phyloP scores from a whole-genome alignment of 2,888 invertebrate genomes.

The Tetranychus piercei region DNA sequence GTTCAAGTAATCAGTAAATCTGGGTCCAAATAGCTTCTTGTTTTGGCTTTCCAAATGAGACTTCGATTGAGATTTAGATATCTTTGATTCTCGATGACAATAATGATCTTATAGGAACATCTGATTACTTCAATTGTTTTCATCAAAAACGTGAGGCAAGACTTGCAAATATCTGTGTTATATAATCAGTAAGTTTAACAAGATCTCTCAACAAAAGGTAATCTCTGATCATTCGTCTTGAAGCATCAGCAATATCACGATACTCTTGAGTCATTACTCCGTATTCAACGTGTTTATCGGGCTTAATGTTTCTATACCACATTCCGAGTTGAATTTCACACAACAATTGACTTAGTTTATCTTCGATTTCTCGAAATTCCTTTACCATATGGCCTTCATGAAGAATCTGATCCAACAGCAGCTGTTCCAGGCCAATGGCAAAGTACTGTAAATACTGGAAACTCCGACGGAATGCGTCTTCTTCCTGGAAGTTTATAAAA shows the following conservation, averaged over 20 bases:
- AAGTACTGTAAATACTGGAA: slow-evolving; percentile 45
- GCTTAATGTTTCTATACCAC: slow-evolving; percentile 37
- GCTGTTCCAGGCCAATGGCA: slow-evolving; percentile 49
- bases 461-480: slow-evolving; percentile 30
- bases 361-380: slow-evolving; percentile 43
- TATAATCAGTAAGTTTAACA: slow-evolving; percentile 43
- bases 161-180: slow-evolving; percentile 35
- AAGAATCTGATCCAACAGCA: slow-evolving; percentile 43
- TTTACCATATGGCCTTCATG: slow-evolving; percentile 35
- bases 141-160: neutral
- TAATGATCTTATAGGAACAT: too few species aligned
- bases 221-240: slow-evolving; percentile 40
- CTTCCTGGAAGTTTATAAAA: slow-evolving; percentile 14
- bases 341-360: slow-evolving; percentile 43
- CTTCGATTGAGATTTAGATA: too few species aligned
- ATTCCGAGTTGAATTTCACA: slow-evolving; percentile 49
- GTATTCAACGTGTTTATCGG: slow-evolving; percentile 33
- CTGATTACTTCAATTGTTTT: too few species aligned
- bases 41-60: too few species aligned
- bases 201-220: slow-evolving; percentile 47
- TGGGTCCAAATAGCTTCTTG: too few species aligned
- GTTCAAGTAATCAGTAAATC: too few species aligned
- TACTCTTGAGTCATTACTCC: slow-evolving; percentile 32
- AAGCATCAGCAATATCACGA: slow-evolving; percentile 31
- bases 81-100: too few species aligned